Percentiles rank a stretch among this genome's conserved stretches.
Conservation (phyloP, 2,113 vertebrate species). For the Haemorhous mexicanus region DNA sequence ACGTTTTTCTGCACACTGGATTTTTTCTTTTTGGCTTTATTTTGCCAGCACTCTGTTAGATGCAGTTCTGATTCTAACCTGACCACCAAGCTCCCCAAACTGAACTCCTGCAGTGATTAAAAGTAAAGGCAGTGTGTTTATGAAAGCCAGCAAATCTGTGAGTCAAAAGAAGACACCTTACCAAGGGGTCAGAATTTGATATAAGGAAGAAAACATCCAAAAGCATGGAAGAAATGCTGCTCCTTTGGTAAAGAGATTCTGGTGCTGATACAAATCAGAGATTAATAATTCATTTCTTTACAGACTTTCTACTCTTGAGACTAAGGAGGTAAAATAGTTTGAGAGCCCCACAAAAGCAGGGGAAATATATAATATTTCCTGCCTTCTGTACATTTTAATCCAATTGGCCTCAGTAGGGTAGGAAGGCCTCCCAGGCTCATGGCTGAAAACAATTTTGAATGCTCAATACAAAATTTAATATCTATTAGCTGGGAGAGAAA, state of each 20-base stretch:
- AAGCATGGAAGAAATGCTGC: constrained; percentile 58
- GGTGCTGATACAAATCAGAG: constrained; percentile 57
- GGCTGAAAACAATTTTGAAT: constrained; percentile 28
- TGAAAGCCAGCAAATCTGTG: constrained; percentile 73
- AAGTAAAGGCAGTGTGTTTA: constrained; percentile 64
- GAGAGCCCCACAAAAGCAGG: constrained; percentile 42
- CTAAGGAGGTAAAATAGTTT: constrained; percentile 53
- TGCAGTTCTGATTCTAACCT: constrained; percentile 61
- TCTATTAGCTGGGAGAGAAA: not conserved
- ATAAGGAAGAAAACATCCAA: constrained; percentile 66
- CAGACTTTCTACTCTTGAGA: constrained; percentile 56
- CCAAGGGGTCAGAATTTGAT: constrained; percentile 72
- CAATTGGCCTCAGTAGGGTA: constrained; percentile 38
- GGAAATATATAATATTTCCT: constrained; percentile 5
- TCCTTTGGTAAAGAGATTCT: constrained; percentile 60
- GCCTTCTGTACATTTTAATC: constrained; percentile 48
- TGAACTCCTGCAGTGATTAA: constrained; percentile 62
- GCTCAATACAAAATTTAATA: constrained; percentile 4
- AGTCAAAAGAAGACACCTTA: constrained; percentile 72
- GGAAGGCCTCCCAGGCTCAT: not conserved
- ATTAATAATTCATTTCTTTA: constrained; percentile 78
- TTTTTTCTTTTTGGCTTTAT: not conserved
- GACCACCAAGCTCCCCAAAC: constrained; percentile 46
- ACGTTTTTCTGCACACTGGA: not conserved
- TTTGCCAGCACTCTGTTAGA: constrained; percentile 29